phyloP scores from a whole-genome alignment of 92 coral and sea anemone genomes.

The Zoanthus sociatus region DNA sequence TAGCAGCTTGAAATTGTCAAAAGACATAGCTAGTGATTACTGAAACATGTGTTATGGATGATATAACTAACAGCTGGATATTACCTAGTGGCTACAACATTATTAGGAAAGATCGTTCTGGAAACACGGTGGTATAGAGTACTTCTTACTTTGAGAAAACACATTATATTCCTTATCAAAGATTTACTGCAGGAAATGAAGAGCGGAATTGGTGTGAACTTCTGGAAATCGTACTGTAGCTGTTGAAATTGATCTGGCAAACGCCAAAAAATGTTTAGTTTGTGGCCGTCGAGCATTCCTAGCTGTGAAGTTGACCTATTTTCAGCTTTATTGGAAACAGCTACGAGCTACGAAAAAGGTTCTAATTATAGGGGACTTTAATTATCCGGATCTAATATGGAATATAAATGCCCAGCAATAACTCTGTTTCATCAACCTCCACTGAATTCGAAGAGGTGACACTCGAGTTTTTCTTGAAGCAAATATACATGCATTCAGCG shows the following conservation, averaged over 20 bases:
- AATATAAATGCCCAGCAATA: conserved; percentile 19
- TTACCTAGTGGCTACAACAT: conserved; percentile 58
- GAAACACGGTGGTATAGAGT: conserved; percentile 63
- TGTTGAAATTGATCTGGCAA: conserved; percentile 31
- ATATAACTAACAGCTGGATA: conserved; percentile 38
- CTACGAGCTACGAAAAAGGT: not conserved
- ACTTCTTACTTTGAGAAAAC: not conserved
- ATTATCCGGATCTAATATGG: not conserved
- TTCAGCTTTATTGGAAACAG: conserved; percentile 52
- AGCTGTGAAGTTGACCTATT: conserved; percentile 46
- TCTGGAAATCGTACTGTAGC: conserved; percentile 23
- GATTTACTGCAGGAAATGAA: not conserved
- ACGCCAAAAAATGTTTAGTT: conserved; percentile 41
- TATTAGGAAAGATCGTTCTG: conserved; percentile 56
- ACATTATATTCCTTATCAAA: not conserved
- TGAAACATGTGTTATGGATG: conserved; percentile 62
- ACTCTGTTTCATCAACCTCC: conserved; percentile 8
- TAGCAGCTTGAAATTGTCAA: conserved; percentile 55
- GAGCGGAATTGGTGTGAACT: conserved; percentile 18
- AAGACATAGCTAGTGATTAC: conserved; percentile 49
- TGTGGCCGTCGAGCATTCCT: not conserved
- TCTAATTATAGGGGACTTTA: not conserved
- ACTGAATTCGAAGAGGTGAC: conserved; percentile 9
- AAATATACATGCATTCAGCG: conserved; percentile 10
- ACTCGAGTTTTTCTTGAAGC: conserved; percentile 18